A percentile compares a stretch with the other conserved stretches of the same genome.
Evolutionary conservation across 2,113 vertebrate genomes (phyloP).

Genomic region (Xenotilapia caudafasciata): DNA sequence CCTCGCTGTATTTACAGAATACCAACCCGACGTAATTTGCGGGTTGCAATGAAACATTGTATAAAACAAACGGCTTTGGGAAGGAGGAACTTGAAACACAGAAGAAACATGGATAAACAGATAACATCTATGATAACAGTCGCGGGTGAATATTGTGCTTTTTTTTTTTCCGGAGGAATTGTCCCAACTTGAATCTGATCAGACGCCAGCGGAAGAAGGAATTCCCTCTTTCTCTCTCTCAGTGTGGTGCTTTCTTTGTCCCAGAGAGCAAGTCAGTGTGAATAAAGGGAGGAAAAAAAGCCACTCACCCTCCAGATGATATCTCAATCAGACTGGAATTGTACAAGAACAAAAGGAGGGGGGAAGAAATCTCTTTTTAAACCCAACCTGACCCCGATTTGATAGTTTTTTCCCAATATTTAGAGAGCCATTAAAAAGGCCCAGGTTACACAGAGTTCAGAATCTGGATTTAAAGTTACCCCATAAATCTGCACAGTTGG

Average conservation of each 20-base stretch:
- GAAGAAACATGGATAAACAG: not conserved
- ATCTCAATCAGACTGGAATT: constrained; percentile 8
- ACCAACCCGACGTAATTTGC: constrained; percentile 26
- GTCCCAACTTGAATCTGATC: constrained; percentile 7
- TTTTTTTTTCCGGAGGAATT: constrained; percentile 21
- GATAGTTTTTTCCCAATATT: not conserved
- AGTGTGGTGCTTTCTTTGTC: not conserved
- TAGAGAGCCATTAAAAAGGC: not conserved
- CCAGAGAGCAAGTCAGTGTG: not conserved
- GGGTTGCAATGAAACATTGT: constrained; percentile 40
- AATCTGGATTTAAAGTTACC: constrained; percentile 29
- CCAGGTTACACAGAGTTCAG: constrained; percentile 4
- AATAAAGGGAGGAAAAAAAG: not conserved
- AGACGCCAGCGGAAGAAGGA: not conserved
- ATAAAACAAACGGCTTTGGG: constrained; percentile 24
- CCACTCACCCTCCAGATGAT: constrained; percentile 1
- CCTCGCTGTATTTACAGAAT: constrained; percentile 74
- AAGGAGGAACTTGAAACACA: not conserved
- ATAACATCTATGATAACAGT: constrained; percentile 32
- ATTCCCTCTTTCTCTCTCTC: not conserved
- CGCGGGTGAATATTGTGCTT: constrained; percentile 73
- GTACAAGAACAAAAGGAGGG: not conserved
- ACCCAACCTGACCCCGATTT: constrained; percentile 16
- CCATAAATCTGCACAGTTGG: not conserved
- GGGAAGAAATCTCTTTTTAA: not conserved